Base-by-base conservation (phyloP, 1,140 invertebrate species). In the Colletes latitarsis region DNA sequence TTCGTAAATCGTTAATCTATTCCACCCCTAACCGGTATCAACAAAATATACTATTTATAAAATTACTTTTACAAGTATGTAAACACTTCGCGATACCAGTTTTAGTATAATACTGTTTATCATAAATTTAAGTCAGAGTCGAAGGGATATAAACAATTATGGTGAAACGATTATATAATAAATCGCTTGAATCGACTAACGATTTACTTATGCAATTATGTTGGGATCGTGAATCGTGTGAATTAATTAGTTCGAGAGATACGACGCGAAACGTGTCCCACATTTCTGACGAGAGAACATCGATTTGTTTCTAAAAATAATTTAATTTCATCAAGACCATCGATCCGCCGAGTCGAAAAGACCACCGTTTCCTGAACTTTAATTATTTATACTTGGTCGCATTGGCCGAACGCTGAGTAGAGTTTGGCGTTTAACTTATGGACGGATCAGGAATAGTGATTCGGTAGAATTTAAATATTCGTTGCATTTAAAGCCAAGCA, bases 401-500 rank as follows among this genome's bases (percentile, higher is more conserved):
- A n/a, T 14, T 19, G 6, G 39, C 10, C 4, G n/a, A 57, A 17
- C 14, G 43, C 46, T 8, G 49, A 41, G 12, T 30, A 1, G 21
- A 49, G 52, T 46, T 63, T 57, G 19, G 6, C 10, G 41, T 60
- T 73, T 46, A 55, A 57, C 49, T 46, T n/a, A 9, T 21, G 8
- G 66, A 71, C 57, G 57, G 71, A 78, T 71, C 57, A 17, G 15
- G 67, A 78, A 77, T 68, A 76, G 9, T 21, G 74, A 76, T 76
- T 57, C 2, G 39, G 8, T 8, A 19, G 21, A 17, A 63, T 62
- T 78, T 62, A 63, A 78, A 71, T 71, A 62, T 63, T 53, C 43
- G 63, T 39, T 41, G n/a, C 52, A 30, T 68, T 76, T 68, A 46
- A 68, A 76, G 58, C 68, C 39, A 55, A 76, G n/a, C 39, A 9